These are phyloP conservation scores for Drosophila crucigera DNA, from an alignment of 2,888 invertebrate genomes.

Conservation along the genomic window DNA sequence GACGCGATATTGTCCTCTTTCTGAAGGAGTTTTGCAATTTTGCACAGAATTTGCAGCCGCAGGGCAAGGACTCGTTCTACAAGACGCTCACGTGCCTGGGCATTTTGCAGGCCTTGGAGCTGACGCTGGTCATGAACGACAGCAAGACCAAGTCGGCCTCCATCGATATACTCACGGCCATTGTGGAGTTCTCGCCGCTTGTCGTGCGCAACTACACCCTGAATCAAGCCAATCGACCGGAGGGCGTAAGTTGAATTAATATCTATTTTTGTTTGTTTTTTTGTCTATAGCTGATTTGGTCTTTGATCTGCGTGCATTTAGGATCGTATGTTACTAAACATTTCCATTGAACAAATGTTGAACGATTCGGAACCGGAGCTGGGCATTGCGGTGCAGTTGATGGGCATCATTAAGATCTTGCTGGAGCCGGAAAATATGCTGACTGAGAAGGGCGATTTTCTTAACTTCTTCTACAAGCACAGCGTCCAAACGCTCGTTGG, in stretches of 20 bases:
- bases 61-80: conserved; percentile 98
- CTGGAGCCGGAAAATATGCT: conserved; percentile 99
- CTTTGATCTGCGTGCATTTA: conserved; percentile 81
- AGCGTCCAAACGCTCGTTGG: conserved; percentile 98
- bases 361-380: conserved; percentile 98
- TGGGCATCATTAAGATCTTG: conserved; percentile 96
- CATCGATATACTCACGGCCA: conserved; percentile 98
- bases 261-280: background rate
- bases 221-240: conserved; percentile 93
- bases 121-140: conserved; percentile 96
- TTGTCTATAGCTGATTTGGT: background rate
- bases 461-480: conserved; percentile 99
- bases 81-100: conserved; percentile 96
- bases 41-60: conserved; percentile 98
- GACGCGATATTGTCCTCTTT: conserved; percentile 98
- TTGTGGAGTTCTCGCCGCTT: conserved; percentile 99
- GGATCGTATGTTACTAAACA: conserved; percentile 97
- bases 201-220: conserved; percentile 98
- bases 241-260: conserved; percentile 89
- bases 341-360: conserved; percentile 99
- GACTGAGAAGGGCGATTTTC: conserved; percentile 98
- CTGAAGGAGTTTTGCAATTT: conserved; percentile 99
- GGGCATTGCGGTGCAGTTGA: conserved; percentile 98
- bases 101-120: conserved; percentile 95
- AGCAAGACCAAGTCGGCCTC: conserved; percentile 97